phyloP scores from a whole-genome alignment of 2,888 invertebrate genomes.

The Pegoplata infirma region DNA sequence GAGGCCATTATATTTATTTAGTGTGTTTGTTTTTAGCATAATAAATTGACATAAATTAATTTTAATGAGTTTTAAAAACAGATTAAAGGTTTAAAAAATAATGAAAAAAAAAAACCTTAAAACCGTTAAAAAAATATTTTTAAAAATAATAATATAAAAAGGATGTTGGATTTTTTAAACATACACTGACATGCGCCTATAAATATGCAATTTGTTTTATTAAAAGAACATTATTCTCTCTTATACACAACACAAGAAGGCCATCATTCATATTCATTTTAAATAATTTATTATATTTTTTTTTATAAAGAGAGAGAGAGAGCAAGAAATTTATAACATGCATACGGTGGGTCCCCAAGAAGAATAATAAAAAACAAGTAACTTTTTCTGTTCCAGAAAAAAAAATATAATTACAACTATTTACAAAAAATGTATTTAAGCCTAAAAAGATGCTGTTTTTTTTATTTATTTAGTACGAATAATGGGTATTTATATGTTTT shows the following conservation, averaged over 20 bases:
- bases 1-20: neutral
- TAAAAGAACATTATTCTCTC: slow-evolving; percentile 14
- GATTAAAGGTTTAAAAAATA: neutral
- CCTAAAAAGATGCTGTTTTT: slow-evolving; percentile 49
- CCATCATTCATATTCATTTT: slow-evolving; percentile 28
- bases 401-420: slow-evolving; percentile 56
- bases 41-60: neutral
- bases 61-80: slow-evolving; percentile 4
- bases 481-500: slow-evolving; percentile 44
- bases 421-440: slow-evolving; percentile 57
- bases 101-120: slow-evolving; percentile 9
- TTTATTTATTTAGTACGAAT: slow-evolving; percentile 49
- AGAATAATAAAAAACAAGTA: slow-evolving; percentile 49
- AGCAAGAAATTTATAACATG: slow-evolving; percentile 57
- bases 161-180: slow-evolving; percentile 31
- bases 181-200: slow-evolving; percentile 62
- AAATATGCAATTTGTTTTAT: slow-evolving; percentile 22
- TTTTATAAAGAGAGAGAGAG: slow-evolving; percentile 19
- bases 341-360: slow-evolving; percentile 60
- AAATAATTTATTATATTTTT: slow-evolving; percentile 1
- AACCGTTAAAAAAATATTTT: slow-evolving; percentile 26
- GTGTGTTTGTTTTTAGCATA: neutral
- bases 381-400: slow-evolving; percentile 43
- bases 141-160: slow-evolving; percentile 7
- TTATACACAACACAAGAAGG: slow-evolving; percentile 40